Conservation (phyloP, 2,113 vertebrate genomes). For the Murina feae region DNA sequence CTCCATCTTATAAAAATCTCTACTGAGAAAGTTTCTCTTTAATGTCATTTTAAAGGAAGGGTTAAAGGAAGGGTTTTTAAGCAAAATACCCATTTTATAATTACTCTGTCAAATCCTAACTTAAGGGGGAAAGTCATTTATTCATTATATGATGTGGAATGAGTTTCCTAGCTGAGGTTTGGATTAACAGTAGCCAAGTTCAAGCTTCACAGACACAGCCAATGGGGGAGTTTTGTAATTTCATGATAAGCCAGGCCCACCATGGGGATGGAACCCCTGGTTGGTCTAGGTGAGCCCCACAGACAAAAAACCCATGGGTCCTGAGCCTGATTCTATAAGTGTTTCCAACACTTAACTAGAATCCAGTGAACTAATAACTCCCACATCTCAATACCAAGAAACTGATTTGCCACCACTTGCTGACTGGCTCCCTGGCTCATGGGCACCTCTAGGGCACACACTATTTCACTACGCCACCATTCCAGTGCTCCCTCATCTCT, state of each 20-base stretch:
- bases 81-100: constrained; percentile 58
- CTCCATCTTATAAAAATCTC: constrained; percentile 12
- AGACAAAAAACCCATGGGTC: not conserved
- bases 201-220: not conserved
- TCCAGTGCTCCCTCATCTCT: not conserved
- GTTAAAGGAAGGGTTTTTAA: not conserved
- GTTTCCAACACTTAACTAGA: not conserved
- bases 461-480: fast-evolving
- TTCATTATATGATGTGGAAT: not conserved
- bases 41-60: constrained; percentile 14
- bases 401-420: not conserved
- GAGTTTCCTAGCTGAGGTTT: constrained; percentile 53
- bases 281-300: fast-evolving
- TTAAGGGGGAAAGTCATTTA: constrained; percentile 64
- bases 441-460: too few species aligned
- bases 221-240: constrained; percentile 48
- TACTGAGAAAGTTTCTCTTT: constrained; percentile 50
- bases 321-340: too few species aligned
- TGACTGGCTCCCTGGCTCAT: not conserved
- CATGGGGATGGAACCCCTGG: too few species aligned
- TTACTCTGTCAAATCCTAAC: constrained; percentile 18
- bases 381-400: not conserved
- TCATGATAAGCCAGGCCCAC: constrained; percentile 22
- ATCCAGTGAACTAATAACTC: too few species aligned
- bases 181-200: constrained; percentile 43